A percentile compares a stretch with the other conserved stretches of the same genome.
Evolutionary conservation across 1,140 invertebrate species (phyloP).

Genomic region (Achroia grisella): DNA sequence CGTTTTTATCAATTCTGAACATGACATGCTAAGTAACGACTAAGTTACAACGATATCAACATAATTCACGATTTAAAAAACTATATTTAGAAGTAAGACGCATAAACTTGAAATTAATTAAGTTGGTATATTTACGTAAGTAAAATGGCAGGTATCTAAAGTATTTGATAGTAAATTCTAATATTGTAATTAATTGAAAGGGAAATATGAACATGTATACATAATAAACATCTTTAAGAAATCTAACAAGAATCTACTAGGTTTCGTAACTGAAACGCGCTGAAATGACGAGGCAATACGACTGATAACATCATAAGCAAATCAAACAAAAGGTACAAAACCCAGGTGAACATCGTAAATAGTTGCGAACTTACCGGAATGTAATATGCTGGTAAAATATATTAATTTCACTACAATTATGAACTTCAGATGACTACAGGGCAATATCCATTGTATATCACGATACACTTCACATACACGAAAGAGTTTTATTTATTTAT

Average conservation of each 20-base stretch:
- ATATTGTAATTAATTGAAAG: too few relatives aligned
- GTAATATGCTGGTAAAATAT: constrained; percentile 7
- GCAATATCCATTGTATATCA: constrained; percentile 27
- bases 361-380: constrained; percentile 14
- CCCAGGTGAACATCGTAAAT: constrained; percentile 14
- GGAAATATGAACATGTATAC: too few relatives aligned
- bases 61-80: too few relatives aligned
- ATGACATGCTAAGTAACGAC: too few relatives aligned
- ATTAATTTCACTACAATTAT: constrained; percentile 14
- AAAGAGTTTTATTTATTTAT: constrained; percentile 4
- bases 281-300: constrained; percentile 8
- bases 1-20: too few relatives aligned
- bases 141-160: too few relatives aligned
- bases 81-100: too few relatives aligned
- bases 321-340: constrained; percentile 16
- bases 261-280: constrained; percentile 6
- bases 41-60: too few relatives aligned
- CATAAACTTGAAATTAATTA: too few relatives aligned
- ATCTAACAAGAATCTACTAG: constrained; percentile 4
- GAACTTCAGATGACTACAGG: constrained; percentile 10
- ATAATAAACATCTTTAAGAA: not conserved
- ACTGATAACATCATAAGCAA: constrained; percentile 20
- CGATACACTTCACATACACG: constrained; percentile 22
- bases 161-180: too few relatives aligned
- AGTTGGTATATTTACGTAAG: too few relatives aligned